phyloP scores from a whole-genome alignment of 2,113 vertebrate genomes.

The Mastomys coucha region DNA sequence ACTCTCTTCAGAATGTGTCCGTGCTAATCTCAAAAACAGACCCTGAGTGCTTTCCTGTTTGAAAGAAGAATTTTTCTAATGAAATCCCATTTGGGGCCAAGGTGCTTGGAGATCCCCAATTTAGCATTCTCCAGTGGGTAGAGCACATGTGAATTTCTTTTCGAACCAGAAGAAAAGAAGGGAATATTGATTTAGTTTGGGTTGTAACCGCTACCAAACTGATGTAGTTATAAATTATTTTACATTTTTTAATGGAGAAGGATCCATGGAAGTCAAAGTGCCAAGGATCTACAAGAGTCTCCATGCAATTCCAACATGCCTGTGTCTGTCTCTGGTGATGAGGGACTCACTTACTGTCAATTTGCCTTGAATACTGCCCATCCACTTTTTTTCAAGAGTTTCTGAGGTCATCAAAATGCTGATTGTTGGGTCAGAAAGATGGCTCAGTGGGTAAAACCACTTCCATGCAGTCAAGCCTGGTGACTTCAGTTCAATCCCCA shows the following conservation, averaged over 20 bases:
- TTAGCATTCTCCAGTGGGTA: background rate
- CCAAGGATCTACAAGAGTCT: background rate
- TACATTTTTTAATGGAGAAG: background rate
- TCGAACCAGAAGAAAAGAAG: background rate
- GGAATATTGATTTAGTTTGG: background rate
- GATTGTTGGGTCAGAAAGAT: background rate
- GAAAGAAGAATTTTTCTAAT: background rate
- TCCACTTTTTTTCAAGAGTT: background rate
- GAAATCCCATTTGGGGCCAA: background rate
- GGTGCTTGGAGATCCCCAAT: background rate
- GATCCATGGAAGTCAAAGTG: background rate
- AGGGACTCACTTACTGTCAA: background rate
- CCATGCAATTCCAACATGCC: no score
- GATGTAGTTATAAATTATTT: background rate
- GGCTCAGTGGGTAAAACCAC: background rate
- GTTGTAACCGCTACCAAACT: background rate
- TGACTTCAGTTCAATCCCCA: background rate
- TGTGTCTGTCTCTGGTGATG: background rate
- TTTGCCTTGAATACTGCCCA: background rate
- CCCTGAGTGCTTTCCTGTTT: background rate
- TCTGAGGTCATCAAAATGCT: background rate
- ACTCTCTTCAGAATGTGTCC: background rate
- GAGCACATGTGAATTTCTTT: background rate
- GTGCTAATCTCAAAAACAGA: background rate
- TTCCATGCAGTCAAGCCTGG: no score